These are phyloP conservation scores for Lycophotia porphyrea DNA, from an alignment of 2,888 invertebrate species.

Conservation along the genomic window DNA sequence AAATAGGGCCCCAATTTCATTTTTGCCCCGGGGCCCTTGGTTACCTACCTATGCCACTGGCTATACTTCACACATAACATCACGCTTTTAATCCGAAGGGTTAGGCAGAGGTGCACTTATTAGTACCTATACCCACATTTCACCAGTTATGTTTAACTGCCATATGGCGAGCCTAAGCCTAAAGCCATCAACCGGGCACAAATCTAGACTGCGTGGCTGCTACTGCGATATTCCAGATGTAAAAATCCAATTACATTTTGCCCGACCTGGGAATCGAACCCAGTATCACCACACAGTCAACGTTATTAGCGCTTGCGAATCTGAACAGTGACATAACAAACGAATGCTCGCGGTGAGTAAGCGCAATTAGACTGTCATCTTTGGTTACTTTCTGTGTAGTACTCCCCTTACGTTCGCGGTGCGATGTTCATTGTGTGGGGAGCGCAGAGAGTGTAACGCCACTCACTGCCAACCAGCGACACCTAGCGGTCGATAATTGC, in stretches of 20 bases:
- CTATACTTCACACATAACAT: constrained; percentile 5
- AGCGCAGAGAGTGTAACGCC: constrained; percentile 51
- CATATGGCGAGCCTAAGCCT: neutral
- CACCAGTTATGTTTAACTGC: neutral
- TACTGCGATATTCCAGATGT: neutral
- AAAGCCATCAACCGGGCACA: neutral
- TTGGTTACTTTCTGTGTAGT: constrained; percentile 13
- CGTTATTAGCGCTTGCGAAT: neutral
- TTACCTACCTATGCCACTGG: too few relatives aligned
- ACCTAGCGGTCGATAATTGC: constrained; percentile 49
- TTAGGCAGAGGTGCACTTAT: neutral
- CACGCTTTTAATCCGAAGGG: neutral
- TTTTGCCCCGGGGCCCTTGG: too few relatives aligned
- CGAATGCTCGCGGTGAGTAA: neutral
- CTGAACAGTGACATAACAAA: neutral
- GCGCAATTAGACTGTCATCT: neutral
- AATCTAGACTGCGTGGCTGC: neutral
- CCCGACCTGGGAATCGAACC: neutral
- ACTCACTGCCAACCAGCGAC: constrained; percentile 56
- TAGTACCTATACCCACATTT: neutral
- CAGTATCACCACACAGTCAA: too few relatives aligned
- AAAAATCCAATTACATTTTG: neutral
- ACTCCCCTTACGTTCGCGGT: neutral
- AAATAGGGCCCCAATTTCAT: too few relatives aligned
- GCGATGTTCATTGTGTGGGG: constrained; percentile 55